phyloP scores from a whole-genome alignment of 1,140 invertebrate species.

The Eurosta solidaginis region DNA sequence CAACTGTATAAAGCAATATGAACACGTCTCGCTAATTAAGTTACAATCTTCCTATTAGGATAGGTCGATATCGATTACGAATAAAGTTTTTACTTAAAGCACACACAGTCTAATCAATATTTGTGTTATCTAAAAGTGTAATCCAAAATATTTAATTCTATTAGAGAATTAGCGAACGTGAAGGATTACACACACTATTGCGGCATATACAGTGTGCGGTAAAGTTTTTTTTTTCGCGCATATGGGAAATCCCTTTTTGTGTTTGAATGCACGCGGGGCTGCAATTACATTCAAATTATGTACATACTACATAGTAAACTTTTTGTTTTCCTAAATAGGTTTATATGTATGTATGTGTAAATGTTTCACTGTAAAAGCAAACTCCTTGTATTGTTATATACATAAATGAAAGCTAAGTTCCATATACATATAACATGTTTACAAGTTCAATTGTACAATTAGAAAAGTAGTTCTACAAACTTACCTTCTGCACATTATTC shows the following conservation, averaged over 20 bases:
- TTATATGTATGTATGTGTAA: neutral
- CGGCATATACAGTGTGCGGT: neutral
- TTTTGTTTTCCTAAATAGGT: no score
- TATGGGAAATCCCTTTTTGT: neutral
- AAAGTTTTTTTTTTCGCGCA: neutral
- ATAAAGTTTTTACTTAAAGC: no score
- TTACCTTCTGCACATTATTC: constrained; percentile 69
- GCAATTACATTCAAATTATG: constrained; percentile 8
- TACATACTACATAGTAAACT: neutral
- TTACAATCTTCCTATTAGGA: no score
- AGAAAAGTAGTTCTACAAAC: constrained; percentile 28
- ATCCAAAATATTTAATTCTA: constrained; percentile 5
- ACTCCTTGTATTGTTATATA: neutral
- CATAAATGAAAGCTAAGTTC: neutral
- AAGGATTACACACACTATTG: neutral
- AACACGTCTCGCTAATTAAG: no score
- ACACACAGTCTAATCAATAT: no score
- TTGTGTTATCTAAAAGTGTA: neutral
- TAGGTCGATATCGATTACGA: no score
- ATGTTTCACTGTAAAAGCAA: neutral
- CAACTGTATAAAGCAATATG: no score
- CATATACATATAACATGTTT: neutral
- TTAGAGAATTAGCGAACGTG: constrained; percentile 6
- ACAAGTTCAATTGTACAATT: neutral
- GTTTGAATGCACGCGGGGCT: neutral